Percentiles rank a stretch among this genome's conserved stretches.
phyloP scores from a whole-genome alignment of 2,113 vertebrate genomes.

The Misgurnus anguillicaudatus region DNA sequence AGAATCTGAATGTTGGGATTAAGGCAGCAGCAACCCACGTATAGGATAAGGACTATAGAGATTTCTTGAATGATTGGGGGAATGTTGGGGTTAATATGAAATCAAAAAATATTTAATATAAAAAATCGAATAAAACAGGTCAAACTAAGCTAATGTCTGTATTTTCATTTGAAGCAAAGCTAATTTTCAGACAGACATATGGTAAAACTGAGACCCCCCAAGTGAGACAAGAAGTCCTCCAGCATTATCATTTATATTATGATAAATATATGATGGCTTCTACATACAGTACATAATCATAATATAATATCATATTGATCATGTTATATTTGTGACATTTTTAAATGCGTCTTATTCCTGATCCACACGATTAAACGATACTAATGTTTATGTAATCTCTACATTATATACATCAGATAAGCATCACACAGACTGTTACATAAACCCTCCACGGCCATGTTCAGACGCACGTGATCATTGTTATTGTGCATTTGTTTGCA shows the following conservation, averaged over 20 bases:
- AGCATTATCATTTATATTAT: too few relatives aligned
- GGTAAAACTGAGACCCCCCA: too few relatives aligned
- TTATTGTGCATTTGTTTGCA: constrained; percentile 61
- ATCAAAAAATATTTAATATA: constrained; percentile 44
- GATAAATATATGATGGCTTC: too few relatives aligned
- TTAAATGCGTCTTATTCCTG: neutral
- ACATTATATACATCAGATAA: neutral
- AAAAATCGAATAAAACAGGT: constrained; percentile 68
- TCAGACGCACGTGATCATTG: constrained; percentile 67
- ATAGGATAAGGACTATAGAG: too few relatives aligned
- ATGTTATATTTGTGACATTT: neutral
- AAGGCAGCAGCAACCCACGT: too few relatives aligned
- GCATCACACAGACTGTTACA: constrained; percentile 64
- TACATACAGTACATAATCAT: too few relatives aligned
- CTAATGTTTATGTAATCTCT: constrained; percentile 11
- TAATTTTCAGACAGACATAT: constrained; percentile 46
- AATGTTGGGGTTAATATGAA: constrained; percentile 52
- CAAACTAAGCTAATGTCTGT: constrained; percentile 47
- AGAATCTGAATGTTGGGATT: too few relatives aligned
- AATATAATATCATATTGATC: too few relatives aligned
- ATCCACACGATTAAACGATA: neutral
- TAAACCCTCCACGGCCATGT: constrained; percentile 66
- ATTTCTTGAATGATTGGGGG: neutral
- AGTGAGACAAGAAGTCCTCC: too few relatives aligned
- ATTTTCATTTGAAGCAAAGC: constrained; percentile 34